These are phyloP conservation scores for Caenorhabditis sinica DNA, from an alignment of 2,888 invertebrate species.

Conservation along the genomic window DNA sequence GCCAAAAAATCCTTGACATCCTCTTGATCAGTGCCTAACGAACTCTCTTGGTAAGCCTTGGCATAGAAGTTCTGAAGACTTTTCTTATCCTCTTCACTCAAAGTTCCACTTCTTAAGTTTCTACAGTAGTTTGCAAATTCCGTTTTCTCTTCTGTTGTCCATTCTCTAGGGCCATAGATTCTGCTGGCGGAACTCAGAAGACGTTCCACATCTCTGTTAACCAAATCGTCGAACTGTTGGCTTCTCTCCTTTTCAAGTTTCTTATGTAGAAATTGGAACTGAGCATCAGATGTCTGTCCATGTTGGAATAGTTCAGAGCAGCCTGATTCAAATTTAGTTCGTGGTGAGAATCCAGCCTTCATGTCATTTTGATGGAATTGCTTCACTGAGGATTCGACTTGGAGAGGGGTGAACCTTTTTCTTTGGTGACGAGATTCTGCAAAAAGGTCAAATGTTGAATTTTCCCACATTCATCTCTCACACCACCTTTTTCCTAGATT, in stretches of 20 bases:
- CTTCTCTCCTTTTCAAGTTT: constrained; percentile 38
- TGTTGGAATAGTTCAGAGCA: constrained; percentile 17
- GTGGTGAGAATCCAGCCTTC: constrained; percentile 1
- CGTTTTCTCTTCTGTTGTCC: constrained; percentile 35
- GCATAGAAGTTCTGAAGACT: constrained; percentile 48
- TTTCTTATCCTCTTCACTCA: constrained; percentile 31
- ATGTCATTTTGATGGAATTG: background rate
- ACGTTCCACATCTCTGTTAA: constrained; percentile 55
- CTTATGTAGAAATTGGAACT: constrained; percentile 10
- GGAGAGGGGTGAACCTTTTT: no score
- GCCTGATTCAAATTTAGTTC: constrained; percentile 13
- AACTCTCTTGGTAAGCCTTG: constrained; percentile 28
- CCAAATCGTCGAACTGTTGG: background rate
- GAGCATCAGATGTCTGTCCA: background rate
- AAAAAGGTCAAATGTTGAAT: background rate
- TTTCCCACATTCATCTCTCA: no score
- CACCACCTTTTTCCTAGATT: background rate
- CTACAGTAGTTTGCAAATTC: constrained; percentile 52
- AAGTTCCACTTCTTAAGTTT: constrained; percentile 26
- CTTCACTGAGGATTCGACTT: background rate
- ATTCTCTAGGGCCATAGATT: constrained; percentile 47
- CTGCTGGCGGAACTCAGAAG: constrained; percentile 34
- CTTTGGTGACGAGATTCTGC: constrained; percentile 12
- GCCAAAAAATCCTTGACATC: background rate
- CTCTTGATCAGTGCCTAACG: background rate